Evolutionary conservation across 1,140 invertebrate genomes (phyloP).

Genomic region (Chironomus striatipennis): DNA sequence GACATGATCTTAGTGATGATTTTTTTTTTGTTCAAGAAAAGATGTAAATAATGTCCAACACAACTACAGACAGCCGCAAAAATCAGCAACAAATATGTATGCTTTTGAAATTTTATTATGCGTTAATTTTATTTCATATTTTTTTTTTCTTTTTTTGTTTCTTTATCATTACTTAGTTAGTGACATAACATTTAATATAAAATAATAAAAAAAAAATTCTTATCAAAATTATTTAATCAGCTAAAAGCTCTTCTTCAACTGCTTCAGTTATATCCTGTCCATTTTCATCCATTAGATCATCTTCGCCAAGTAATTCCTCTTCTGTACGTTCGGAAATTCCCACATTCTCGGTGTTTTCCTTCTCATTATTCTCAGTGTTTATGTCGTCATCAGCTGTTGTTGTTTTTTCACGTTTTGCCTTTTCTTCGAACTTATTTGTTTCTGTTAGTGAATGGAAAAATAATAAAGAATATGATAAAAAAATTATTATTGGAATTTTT

Average conservation of each 20-base stretch:
- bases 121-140: neutral
- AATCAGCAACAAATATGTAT: neutral
- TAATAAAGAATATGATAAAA: neutral
- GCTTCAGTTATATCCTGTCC: neutral
- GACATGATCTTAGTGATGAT: neutral
- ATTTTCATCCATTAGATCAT: neutral
- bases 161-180: no score
- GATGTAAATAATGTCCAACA: no score
- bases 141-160: neutral
- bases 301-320: neutral
- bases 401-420: conserved; percentile 31
- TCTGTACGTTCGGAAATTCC: neutral
- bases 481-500: neutral
- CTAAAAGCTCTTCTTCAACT: no score
- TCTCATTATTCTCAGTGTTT: conserved; percentile 24
- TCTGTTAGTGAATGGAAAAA: conserved; percentile 27
- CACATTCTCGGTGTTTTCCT: neutral
- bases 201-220: no score
- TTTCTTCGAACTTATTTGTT: conserved; percentile 38
- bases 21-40: neutral
- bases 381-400: conserved; percentile 26
- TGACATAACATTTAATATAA: no score
- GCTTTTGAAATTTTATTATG: neutral
- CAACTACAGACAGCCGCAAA: no score
- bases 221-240: no score